A percentile compares a stretch with the other conserved stretches of the same genome.
Evolutionary conservation across 2,888 invertebrate species (phyloP).

Genomic region (Clepsis dumicolana): DNA sequence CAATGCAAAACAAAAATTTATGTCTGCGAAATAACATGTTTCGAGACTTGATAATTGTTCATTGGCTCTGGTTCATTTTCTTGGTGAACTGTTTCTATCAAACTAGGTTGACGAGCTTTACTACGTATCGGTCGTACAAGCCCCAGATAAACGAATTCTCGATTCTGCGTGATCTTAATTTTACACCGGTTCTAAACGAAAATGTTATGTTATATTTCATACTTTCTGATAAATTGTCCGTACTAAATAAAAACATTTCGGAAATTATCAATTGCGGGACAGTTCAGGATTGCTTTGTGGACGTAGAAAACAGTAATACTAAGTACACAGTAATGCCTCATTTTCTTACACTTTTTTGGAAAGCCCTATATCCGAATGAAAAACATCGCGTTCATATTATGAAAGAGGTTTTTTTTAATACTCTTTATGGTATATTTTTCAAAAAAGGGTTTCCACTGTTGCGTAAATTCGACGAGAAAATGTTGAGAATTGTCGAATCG

Average conservation of each 20-base stretch:
- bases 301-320: slow-evolving; percentile 13
- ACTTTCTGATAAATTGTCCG: slow-evolving; percentile 7
- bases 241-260: slow-evolving; percentile 28
- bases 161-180: slow-evolving; percentile 25
- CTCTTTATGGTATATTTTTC: slow-evolving; percentile 29
- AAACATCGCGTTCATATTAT: slow-evolving; percentile 13
- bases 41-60: slow-evolving; percentile 31
- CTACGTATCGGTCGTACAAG: slow-evolving; percentile 33
- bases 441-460: slow-evolving; percentile 38
- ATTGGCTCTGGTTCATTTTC: slow-evolving; percentile 44
- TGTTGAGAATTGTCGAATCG: slow-evolving; percentile 18
- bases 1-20: slow-evolving; percentile 10
- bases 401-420: slow-evolving; percentile 20
- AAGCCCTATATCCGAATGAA: background rate
- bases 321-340: slow-evolving; percentile 38
- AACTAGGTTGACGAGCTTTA: slow-evolving; percentile 32
- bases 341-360: slow-evolving; percentile 35
- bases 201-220: slow-evolving; percentile 17
- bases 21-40: slow-evolving; percentile 8
- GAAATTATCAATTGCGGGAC: slow-evolving; percentile 26
- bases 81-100: slow-evolving; percentile 36
- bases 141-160: slow-evolving; percentile 27
- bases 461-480: background rate
- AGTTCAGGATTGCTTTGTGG: slow-evolving; percentile 9
- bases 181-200: slow-evolving; percentile 31